Percentiles rank a stretch among this genome's conserved stretches.
These are phyloP conservation scores for Gorilla gorilla DNA, from an alignment of 2,113 vertebrate species.

Conservation along the genomic window DNA sequence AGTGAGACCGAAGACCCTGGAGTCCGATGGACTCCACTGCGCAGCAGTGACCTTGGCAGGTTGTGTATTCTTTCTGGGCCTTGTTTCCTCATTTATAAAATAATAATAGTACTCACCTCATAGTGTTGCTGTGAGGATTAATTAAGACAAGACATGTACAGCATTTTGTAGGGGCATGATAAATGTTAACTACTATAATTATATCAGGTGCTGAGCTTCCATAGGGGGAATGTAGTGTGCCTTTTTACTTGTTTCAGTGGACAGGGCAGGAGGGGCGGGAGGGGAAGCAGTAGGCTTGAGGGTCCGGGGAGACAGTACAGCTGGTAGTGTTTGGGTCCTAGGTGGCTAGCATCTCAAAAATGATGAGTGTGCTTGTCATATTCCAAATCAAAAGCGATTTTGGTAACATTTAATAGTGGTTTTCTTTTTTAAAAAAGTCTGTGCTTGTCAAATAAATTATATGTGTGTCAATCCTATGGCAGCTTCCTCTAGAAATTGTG, in stretches of 20 bases:
- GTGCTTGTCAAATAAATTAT: conserved; percentile 68
- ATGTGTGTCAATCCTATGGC: conserved; percentile 47
- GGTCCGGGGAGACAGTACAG: accelerated
- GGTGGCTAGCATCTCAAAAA: not conserved
- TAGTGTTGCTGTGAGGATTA: not conserved
- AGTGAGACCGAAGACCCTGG: not conserved
- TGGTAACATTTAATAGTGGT: conserved; percentile 61
- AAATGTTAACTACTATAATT: not conserved
- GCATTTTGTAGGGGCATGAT: not conserved
- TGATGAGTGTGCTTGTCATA: conserved; percentile 21
- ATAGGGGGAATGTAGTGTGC: accelerated
- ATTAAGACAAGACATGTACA: not conserved
- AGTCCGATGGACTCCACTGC: not conserved
- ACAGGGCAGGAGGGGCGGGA: not conserved
- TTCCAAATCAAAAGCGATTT: conserved; percentile 53
- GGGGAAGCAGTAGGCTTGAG: not conserved
- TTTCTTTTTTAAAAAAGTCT: conserved; percentile 55
- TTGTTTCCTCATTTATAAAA: not conserved
- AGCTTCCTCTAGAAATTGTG: conserved; percentile 54
- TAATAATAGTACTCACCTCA: not conserved
- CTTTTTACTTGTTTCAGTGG: not conserved
- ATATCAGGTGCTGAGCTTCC: not conserved
- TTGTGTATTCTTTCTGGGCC: not conserved
- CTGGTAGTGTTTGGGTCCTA: not conserved
- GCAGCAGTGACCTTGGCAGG: not conserved